Conservation (phyloP, 2,797 vertebrate genomes). For the Caiman crocodilus region DNA sequence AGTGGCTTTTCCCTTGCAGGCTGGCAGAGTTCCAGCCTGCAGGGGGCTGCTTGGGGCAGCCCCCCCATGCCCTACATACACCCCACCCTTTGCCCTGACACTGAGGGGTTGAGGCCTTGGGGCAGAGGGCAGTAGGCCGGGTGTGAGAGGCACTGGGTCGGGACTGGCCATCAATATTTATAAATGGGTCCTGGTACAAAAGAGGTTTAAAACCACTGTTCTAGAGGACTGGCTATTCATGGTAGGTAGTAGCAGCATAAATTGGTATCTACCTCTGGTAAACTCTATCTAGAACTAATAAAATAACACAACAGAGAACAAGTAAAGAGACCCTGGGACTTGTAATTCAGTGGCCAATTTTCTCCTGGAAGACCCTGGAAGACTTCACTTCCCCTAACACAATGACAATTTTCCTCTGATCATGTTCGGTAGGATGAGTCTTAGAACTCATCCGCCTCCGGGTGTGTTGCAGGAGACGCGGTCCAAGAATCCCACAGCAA, state of each 20-base stretch:
- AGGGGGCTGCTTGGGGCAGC: too few species aligned
- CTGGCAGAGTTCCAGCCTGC: too few species aligned
- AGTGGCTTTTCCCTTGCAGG: too few species aligned
- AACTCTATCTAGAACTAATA: background rate
- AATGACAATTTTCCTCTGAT: background rate
- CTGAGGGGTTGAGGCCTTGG: too few species aligned
- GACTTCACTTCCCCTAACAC: background rate
- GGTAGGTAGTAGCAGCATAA: background rate
- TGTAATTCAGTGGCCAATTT: background rate
- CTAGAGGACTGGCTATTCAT: background rate
- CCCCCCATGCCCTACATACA: too few species aligned
- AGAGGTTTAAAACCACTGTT: too few species aligned
- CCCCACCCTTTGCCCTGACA: too few species aligned
- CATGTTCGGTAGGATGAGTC: background rate
- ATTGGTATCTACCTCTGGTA: background rate
- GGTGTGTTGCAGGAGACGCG: background rate
- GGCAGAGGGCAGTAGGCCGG: too few species aligned
- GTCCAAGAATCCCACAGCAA: background rate
- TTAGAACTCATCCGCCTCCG: background rate
- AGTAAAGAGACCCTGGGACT: background rate
- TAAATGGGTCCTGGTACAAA: too few species aligned
- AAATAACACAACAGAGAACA: background rate
- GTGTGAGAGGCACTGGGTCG: too few species aligned
- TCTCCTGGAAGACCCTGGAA: background rate
- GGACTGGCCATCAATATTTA: too few species aligned